Percentiles rank a stretch among this genome's conserved stretches.
These are phyloP conservation scores for Cephus spinipes DNA, from an alignment of 2,888 invertebrate genomes.

Conservation along the genomic window DNA sequence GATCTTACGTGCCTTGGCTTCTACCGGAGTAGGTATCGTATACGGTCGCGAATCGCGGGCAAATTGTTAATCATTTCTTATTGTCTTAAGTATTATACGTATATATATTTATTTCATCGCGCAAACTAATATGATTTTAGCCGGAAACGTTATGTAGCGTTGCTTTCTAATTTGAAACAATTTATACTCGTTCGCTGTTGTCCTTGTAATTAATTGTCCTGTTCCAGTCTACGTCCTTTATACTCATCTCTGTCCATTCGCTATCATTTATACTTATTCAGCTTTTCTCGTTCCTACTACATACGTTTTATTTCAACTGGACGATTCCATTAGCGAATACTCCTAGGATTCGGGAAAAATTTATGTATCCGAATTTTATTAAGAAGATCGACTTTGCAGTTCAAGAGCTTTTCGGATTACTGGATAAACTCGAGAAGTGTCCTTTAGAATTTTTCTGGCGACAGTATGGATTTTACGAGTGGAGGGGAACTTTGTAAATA, in stretches of 20 bases:
- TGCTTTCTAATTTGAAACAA: background rate
- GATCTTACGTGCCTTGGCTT: background rate
- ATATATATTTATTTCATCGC: constrained; percentile 27
- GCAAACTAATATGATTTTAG: background rate
- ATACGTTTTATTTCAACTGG: background rate
- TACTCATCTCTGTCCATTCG: background rate
- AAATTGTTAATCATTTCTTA: constrained; percentile 42
- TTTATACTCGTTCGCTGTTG: background rate
- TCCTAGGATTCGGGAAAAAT: background rate
- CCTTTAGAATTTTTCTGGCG: background rate
- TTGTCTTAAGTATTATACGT: constrained; percentile 43
- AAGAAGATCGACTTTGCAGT: background rate
- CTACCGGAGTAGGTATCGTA: background rate
- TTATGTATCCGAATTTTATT: background rate
- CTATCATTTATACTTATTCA: background rate
- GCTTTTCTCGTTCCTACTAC: background rate
- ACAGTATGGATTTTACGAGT: background rate
- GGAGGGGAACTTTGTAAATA: background rate
- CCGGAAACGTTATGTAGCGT: background rate
- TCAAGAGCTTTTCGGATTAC: background rate
- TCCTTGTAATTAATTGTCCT: background rate
- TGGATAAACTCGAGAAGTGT: background rate
- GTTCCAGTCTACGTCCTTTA: background rate
- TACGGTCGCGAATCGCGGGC: background rate
- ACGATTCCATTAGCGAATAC: background rate